Evolutionary conservation across 30 jellyfish, hydroid and myxozoan genomes (phyloP).

Genomic region (Calvadosia cruxmelitensis): DNA sequence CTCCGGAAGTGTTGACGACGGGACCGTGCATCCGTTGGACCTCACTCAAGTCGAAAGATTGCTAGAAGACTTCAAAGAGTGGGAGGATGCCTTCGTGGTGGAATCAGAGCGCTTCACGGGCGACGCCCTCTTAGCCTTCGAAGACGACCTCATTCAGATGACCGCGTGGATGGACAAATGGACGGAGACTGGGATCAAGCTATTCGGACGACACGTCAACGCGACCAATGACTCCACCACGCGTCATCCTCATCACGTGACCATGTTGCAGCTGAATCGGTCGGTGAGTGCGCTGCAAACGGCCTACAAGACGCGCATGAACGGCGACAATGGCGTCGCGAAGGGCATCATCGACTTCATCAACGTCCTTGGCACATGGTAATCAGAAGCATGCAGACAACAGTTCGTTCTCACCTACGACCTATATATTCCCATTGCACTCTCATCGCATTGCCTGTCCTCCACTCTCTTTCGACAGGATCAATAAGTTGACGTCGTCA

Average conservation of each 20-base stretch:
- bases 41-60: constrained; percentile 13
- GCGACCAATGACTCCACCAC: background rate
- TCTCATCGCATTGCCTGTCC: background rate
- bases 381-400: no score
- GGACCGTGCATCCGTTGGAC: constrained; percentile 59
- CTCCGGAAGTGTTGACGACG: constrained; percentile 45
- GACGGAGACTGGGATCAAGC: constrained; percentile 47
- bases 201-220: constrained; percentile 1
- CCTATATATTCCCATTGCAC: no score
- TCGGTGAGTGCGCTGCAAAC: constrained; percentile 57
- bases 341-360: constrained; percentile 46
- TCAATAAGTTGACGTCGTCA: constrained; percentile 30
- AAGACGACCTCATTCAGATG: constrained; percentile 66
- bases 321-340: constrained; percentile 94
- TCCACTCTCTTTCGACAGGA: background rate
- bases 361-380: constrained; percentile 61
- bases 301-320: constrained; percentile 55
- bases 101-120: constrained; percentile 92
- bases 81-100: constrained; percentile 67
- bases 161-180: constrained; percentile 44
- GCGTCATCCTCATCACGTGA: constrained; percentile 47
- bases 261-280: constrained; percentile 46
- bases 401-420: no score
- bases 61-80: constrained; percentile 42
- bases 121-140: constrained; percentile 63